Base-by-base conservation (phyloP, 2,113 vertebrate species). In the Pardalotus punctatus region DNA sequence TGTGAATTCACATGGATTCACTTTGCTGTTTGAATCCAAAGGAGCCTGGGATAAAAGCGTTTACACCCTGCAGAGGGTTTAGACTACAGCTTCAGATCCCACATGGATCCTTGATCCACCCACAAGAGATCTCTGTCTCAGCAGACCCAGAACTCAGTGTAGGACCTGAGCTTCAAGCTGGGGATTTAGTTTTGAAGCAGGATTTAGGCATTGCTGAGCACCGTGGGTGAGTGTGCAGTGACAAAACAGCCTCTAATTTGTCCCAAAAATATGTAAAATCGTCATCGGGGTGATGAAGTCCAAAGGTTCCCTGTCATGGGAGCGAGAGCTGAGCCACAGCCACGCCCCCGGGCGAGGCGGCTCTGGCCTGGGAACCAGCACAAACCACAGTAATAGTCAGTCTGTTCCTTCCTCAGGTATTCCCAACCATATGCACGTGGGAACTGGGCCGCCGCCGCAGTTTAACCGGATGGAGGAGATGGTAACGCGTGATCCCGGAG, bases 381-480 rank as follows among this genome's bases (percentile, higher is more conserved):
- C 62, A 73, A 64, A 81, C 69, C 87, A 2, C 61, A 24, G 20
- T 94, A 83, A 90, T 21, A 86, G 96, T 35, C 79, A 10, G 58
- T 69, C 35, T 93, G 69, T 67, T 83, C 93, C 79, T 85, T 66
- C 85, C 92, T 29, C 96, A 99, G 98, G 98, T 87, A 97, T 99
- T 94, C 98, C 98, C 36, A 98, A 98, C 95, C 98, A 98, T 64
- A 79, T 99, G 91, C 99, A 99, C 95, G 97, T 99, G 97, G 98
- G 97, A 95, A 96, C 97, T 35, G 98, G 96, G 36, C 98, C 98
- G 19, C 98, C 98, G 1, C 97, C 98, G 61, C 99, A 98, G 82
- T 99, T 98, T 53, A 98, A 97, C 96, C 98, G 98, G 91, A 98
- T 99, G 96, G 99, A 99, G 94, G 98, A 99, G 76, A 98, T 99